phyloP scores from a whole-genome alignment of 1,140 invertebrate genomes.

The Bicyclus anynana region DNA sequence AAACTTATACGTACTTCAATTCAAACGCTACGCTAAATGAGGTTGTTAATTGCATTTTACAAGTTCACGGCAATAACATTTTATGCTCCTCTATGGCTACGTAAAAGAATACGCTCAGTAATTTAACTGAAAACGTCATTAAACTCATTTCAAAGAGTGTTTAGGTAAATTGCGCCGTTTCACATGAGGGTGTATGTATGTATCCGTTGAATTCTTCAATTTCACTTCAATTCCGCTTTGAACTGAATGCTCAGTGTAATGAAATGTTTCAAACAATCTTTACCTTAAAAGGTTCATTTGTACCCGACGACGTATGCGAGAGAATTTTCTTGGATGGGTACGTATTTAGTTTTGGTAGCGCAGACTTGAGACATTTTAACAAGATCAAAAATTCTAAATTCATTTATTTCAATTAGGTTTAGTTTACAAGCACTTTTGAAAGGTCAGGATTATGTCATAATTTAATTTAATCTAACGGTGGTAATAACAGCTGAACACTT shows the following conservation, averaged over 20 bases:
- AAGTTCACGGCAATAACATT: conserved; percentile 1
- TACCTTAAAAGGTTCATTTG: conserved; percentile 38
- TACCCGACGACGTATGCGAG: conserved; percentile 36
- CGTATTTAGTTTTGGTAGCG: conserved; percentile 31
- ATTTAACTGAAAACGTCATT: conserved; percentile 16
- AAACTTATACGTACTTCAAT: too few relatives aligned
- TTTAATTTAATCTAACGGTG: too few relatives aligned
- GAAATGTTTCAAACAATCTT: conserved; percentile 40
- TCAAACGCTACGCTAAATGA: too few relatives aligned
- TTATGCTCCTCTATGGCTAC: neutral
- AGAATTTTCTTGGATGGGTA: conserved; percentile 36
- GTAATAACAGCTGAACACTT: too few relatives aligned
- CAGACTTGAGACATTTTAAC: conserved; percentile 10
- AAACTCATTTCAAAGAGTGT: conserved; percentile 14
- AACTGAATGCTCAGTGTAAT: conserved; percentile 24
- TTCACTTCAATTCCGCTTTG: conserved; percentile 12
- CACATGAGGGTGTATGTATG: conserved; percentile 3
- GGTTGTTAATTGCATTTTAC: neutral
- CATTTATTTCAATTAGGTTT: too few relatives aligned
- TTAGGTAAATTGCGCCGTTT: conserved; percentile 16
- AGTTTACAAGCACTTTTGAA: too few relatives aligned
- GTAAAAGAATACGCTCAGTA: conserved; percentile 1
- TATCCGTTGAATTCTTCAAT: conserved; percentile 27
- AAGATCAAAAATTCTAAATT: too few relatives aligned
- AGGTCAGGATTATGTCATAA: too few relatives aligned